phyloP scores from a whole-genome alignment of 2,113 vertebrate genomes.

The Motacilla alba region DNA sequence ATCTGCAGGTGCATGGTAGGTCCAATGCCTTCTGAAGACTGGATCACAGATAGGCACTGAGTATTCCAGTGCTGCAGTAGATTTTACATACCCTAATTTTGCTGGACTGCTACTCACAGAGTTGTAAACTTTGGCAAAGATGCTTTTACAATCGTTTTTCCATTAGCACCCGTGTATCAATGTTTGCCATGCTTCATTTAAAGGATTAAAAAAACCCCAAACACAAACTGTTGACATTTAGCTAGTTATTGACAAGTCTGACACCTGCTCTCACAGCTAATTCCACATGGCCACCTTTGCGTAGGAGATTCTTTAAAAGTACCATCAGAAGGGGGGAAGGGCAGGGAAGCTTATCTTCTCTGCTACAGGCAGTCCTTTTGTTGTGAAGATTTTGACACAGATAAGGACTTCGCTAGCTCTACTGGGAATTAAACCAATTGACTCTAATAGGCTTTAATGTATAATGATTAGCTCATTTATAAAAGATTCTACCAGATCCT shows the following conservation, averaged over 20 bases:
- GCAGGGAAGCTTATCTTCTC: neutral
- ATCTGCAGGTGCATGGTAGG: neutral
- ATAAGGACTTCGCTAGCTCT: conserved; percentile 28
- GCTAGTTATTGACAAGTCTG: neutral
- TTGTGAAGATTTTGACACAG: conserved; percentile 33
- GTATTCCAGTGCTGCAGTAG: neutral
- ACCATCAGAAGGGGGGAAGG: neutral
- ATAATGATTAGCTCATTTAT: conserved; percentile 64
- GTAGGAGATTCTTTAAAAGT: neutral
- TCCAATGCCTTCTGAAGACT: neutral
- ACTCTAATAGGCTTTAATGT: conserved; percentile 70
- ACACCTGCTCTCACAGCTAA: neutral
- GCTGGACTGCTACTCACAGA: neutral
- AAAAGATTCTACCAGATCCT: conserved; percentile 56
- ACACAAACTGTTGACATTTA: neutral
- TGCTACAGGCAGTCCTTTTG: neutral
- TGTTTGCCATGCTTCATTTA: neutral
- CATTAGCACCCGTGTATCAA: neutral
- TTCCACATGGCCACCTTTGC: neutral
- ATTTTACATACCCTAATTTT: neutral
- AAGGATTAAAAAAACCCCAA: neutral
- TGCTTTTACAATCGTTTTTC: neutral
- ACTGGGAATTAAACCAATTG: conserved; percentile 63
- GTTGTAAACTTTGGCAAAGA: neutral
- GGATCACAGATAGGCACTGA: neutral